phyloP scores from a whole-genome alignment of 2,113 vertebrate species.

The Scomber colias region DNA sequence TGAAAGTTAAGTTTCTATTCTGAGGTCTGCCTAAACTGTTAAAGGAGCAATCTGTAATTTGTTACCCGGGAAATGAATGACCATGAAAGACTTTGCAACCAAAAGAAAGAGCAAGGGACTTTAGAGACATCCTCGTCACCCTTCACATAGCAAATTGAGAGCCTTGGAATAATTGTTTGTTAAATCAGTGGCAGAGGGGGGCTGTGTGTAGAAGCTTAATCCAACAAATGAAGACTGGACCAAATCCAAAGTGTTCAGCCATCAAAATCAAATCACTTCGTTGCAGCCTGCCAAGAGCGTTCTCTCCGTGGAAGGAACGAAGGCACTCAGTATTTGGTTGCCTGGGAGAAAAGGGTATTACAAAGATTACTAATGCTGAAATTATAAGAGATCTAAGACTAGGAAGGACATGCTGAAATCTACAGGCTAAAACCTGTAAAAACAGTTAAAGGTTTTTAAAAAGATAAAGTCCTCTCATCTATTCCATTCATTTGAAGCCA shows the following conservation, averaged over 20 bases:
- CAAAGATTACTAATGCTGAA: constrained; percentile 8
- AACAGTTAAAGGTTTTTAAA: neutral
- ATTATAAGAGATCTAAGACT: neutral
- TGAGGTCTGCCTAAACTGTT: neutral
- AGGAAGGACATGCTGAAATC: constrained; percentile 2
- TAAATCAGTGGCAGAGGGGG: constrained; percentile 61
- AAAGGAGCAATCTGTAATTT: neutral
- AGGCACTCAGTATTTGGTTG: constrained; percentile 9
- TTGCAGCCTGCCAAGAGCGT: constrained; percentile 59
- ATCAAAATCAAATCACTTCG: constrained; percentile 62
- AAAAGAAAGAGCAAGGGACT: constrained; percentile 16
- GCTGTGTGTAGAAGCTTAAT: constrained; percentile 57
- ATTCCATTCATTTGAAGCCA: no score
- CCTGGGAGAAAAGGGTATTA: constrained; percentile 15
- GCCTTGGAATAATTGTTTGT: constrained; percentile 66
- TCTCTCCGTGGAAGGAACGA: constrained; percentile 25
- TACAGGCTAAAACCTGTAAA: neutral
- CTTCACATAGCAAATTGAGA: constrained; percentile 51
- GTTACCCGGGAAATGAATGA: constrained; percentile 23
- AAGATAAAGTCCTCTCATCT: no score
- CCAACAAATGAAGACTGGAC: constrained; percentile 61
- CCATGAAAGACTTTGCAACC: constrained; percentile 30
- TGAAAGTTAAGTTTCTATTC: constrained; percentile 23
- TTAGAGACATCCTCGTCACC: constrained; percentile 50
- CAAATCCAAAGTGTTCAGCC: constrained; percentile 61